Conservation (phyloP, 2,113 vertebrate genomes). For the Ailurus styani region DNA sequence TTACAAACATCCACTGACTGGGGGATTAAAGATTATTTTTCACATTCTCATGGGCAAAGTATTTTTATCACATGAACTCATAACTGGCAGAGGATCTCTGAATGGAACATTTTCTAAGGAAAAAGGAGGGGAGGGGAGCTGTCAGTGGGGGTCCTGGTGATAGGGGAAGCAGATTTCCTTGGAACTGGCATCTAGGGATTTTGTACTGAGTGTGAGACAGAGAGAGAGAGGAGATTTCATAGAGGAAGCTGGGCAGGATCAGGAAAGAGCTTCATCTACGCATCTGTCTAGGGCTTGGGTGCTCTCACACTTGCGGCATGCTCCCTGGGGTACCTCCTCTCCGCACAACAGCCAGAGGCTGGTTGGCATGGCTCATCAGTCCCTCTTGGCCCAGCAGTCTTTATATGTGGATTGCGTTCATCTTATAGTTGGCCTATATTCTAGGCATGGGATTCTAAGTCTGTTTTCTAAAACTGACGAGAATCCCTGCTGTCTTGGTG, state of each 20-base stretch:
- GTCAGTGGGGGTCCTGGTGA: neutral
- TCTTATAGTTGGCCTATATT: neutral
- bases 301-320: fast-evolving
- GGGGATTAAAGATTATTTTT: neutral
- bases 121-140: neutral
- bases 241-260: neutral
- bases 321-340: fast-evolving
- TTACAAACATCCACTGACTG: neutral
- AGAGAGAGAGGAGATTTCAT: neutral
- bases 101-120: neutral
- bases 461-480: neutral
- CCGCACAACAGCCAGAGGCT: no score
- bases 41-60: neutral
- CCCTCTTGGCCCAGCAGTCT: neutral
- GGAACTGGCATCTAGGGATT: neutral
- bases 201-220: neutral
- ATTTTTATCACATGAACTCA: neutral
- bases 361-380: no score
- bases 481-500: neutral
- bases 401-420: neutral
- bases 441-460: neutral
- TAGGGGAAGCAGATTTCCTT: neutral
- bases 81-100: neutral
- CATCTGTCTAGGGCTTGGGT: fast-evolving
- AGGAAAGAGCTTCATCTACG: neutral